Conservation (phyloP, 2,888 invertebrate genomes). For the Coelopa pilipes region DNA sequence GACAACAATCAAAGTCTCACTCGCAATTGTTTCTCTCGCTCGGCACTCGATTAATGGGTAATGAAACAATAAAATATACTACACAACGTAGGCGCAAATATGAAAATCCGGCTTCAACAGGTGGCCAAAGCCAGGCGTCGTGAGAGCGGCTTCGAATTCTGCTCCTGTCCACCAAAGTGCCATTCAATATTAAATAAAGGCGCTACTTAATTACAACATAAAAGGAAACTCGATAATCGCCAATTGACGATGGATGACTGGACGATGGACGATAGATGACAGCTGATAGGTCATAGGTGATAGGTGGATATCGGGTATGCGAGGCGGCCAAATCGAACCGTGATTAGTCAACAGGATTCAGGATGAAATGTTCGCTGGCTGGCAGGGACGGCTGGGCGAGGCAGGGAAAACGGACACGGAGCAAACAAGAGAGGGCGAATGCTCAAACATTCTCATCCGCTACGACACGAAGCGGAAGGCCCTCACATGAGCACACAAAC, state of each 20-base stretch:
- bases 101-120: too few relatives aligned
- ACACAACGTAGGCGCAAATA: background rate
- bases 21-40: background rate
- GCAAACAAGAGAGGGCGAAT: constrained; percentile 10
- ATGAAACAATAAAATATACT: background rate
- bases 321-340: background rate
- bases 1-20: background rate
- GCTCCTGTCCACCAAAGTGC: too few relatives aligned
- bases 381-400: background rate
- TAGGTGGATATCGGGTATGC: too few relatives aligned
- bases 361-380: background rate
- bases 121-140: too few relatives aligned
- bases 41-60: background rate
- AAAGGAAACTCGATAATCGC: too few relatives aligned
- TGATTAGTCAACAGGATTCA: constrained; percentile 19
- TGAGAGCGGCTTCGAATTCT: too few relatives aligned
- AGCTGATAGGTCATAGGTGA: too few relatives aligned
- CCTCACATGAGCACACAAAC: background rate
- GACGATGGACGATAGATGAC: too few relatives aligned
- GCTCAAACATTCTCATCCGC: background rate
- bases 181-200: too few relatives aligned
- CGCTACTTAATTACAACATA: too few relatives aligned
- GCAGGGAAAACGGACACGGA: background rate
- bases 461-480: too few relatives aligned
- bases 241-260: too few relatives aligned